Evolutionary conservation across 2,888 invertebrate species (phyloP), one percentile per base, ranked within the genome.

Genomic region (Tenthredo notha): DNA sequence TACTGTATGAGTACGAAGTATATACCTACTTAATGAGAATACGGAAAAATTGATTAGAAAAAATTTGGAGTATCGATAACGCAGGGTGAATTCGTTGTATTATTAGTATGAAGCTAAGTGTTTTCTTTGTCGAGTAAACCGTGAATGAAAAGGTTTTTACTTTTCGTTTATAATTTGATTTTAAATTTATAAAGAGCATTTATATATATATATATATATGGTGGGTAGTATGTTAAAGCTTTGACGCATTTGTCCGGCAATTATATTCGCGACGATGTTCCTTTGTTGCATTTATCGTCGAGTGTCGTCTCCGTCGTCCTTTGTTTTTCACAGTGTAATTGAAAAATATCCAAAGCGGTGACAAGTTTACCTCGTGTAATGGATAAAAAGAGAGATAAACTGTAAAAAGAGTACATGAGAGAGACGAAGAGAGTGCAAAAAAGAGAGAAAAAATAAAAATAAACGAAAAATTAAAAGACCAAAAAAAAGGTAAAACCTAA

Each of bases 391-490:
- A 25, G n/a, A 85, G 74, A 72, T 78, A 84, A 85, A 54, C 18
- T 0, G 50, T 6, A 1, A 1, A 6, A 6, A 50, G 47, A 50
- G 18, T 25, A 15, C 0, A 33, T 33, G 4, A 2, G 9, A 61
- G 61, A 61, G 74, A 84, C 78, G 4, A 4, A 33, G 50, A 61
- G 10, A 25, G 7, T n/a, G n/a, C n/a, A n/a, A 61, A 12, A 61
- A 47, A 83, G 84, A 43, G 83, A 74, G 74, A 33, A 33, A 4
- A 33, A 4, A 4, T 4, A 85, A 77, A 83, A 84, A 82, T n/a
- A 86, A 40, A 21, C 1, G 84, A 85, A 86, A 86, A 86, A 87
- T 84, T 72, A 10, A 84, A 43, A 33, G 65, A 50, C 12, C 15
- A 77, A 33, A 18, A 33, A 18, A 78, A 70, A 61, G 84, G 77